These are phyloP conservation scores for Copidosoma aretas DNA, from an alignment of 2,888 invertebrate genomes.

Conservation along the genomic window DNA sequence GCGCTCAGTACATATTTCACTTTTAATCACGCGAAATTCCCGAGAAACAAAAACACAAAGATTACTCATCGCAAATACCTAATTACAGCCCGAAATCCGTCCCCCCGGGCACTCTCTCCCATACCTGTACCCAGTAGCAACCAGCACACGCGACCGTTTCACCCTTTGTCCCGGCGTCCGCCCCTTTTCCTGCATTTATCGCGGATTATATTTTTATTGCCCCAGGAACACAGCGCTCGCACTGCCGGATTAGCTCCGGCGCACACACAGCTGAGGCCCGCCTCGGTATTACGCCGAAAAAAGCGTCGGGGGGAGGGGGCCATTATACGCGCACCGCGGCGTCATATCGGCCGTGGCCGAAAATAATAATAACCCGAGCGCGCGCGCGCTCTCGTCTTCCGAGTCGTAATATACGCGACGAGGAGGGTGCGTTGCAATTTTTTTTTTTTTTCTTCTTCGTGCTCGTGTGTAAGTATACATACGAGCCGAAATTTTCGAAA, in stretches of 20 bases:
- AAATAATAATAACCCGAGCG: conserved; percentile 18
- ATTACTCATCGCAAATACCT: conserved; percentile 16
- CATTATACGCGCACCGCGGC: no score
- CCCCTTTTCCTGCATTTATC: conserved; percentile 40
- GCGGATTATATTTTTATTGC: conserved; percentile 53
- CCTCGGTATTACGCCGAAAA: not conserved
- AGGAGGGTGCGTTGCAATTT: not conserved
- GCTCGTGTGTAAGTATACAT: not conserved
- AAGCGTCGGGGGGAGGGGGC: not conserved
- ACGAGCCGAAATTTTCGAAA: conserved; percentile 3
- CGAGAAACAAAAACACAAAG: not conserved
- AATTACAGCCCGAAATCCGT: conserved; percentile 31
- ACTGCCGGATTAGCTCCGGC: conserved; percentile 48
- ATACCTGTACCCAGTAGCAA: no score
- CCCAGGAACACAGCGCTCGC: not conserved
- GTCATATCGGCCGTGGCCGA: not conserved
- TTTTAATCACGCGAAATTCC: not conserved
- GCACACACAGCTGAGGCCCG: conserved; percentile 51
- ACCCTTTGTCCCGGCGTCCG: no score
- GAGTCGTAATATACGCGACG: not conserved
- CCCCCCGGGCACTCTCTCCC: conserved; percentile 29
- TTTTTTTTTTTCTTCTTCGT: no score
- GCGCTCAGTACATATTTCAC: not conserved
- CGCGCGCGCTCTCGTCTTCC: conserved; percentile 24
- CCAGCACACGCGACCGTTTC: no score